A percentile compares a stretch with the other conserved stretches of the same genome.
Conservation (phyloP, 2,113 vertebrate genomes). For the Hydrolagus affinis region DNA sequence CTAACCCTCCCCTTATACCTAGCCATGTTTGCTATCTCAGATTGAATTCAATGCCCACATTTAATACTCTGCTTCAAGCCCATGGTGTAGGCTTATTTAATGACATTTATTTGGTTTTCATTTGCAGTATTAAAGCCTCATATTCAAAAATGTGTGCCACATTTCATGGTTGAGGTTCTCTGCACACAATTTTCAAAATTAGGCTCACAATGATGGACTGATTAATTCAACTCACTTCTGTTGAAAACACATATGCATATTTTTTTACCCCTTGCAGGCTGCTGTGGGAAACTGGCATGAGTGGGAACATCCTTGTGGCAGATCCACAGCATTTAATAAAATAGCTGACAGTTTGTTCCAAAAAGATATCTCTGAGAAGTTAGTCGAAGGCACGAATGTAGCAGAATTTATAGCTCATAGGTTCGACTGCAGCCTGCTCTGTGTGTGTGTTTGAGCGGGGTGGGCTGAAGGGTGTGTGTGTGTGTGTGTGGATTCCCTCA, state of each 20-base stretch:
- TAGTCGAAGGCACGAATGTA: neutral
- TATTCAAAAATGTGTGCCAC: neutral
- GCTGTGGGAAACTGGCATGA: neutral
- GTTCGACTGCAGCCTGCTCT: neutral
- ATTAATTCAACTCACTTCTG: neutral
- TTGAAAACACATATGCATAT: no score
- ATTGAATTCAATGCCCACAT: conserved; percentile 27
- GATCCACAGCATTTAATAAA: neutral
- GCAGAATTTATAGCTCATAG: neutral
- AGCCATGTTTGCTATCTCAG: neutral
- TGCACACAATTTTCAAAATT: neutral
- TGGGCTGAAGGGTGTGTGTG: no score
- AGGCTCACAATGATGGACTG: neutral
- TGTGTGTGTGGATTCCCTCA: neutral
- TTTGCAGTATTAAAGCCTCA: neutral
- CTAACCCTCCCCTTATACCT: neutral
- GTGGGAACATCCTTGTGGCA: neutral
- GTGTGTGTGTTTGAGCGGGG: no score
- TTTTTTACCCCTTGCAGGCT: neutral
- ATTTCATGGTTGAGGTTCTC: neutral
- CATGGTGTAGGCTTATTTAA: neutral
- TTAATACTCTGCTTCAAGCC: conserved; percentile 9
- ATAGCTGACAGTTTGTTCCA: neutral
- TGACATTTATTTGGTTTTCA: conserved; percentile 20
- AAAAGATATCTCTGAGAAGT: neutral